Evolutionary conservation across 1,140 invertebrate species (phyloP), one percentile per base, ranked within the genome.

Genomic region (Nymphalis io): DNA sequence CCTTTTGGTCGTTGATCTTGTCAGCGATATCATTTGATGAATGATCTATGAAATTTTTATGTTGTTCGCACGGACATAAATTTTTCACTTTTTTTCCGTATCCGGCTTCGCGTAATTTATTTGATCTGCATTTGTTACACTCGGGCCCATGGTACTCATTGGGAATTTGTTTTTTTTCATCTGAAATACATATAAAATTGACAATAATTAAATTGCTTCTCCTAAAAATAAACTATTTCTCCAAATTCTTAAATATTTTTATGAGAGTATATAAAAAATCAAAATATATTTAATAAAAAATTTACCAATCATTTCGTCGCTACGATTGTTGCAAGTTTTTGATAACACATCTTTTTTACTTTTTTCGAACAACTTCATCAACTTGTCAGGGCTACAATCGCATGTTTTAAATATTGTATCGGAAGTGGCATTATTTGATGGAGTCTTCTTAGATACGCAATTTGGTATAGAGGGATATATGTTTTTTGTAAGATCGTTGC

Each of bases 381-480:
- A 15, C 40, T 67, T 61, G 10, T 62, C 59, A 33, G 55, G 44
- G 16, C 58, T 44, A 23, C 70, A 72, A 38, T 67, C 59, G 13
- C 70, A 72, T n/a, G 57, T 23, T 59, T 72, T 72, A 27, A 46
- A 65, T 46, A 8, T 13, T 12, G 6, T 53, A 21, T 21, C 15
- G 11, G 18, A 3, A 6, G 8, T 53, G 20, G 10, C 13, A 8
- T 53, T 18, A 11, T 21, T 53, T 53, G 20, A 21, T 13, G 20
- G 2, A 21, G 11, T 53, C 3, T 53, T 11, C 20, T n/a, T 5
- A 53, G 20, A 15, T 10, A 3, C 48, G 48, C 48, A 21, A 1
- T 23, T 21, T n/a, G 12, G 48, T 20, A 10, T 20, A 11, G 18
- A 53, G 2, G 11, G 48, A 53, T 3, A 21, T 3, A 39, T 46